Base-by-base conservation (phyloP, 2,797 vertebrate genomes). In the Danio tinwini region DNA sequence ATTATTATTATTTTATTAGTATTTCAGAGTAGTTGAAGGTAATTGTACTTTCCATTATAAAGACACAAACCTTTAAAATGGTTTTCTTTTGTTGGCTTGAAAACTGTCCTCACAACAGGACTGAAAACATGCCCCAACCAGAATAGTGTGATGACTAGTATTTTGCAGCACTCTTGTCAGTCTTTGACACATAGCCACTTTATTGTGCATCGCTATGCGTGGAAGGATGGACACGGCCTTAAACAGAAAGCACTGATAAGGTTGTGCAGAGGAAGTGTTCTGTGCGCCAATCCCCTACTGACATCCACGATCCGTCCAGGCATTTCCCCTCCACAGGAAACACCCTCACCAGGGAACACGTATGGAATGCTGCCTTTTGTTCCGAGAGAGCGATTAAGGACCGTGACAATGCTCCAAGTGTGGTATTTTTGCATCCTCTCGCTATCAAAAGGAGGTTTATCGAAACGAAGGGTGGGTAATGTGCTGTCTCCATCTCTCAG, bases 341-440 rank as follows among this genome's bases (percentile, higher is more conserved):
- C 86, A 84, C 88, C 88, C 88, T 90, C 87, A 74, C 90, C 92
- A 91, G 92, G 93, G 92, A 94, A 93, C 91, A 91, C 86, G 76
- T 81, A 59, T 88, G 89, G 92, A 93, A 94, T 93, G 93, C 86
- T 85, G 90, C 87, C 89, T 87, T 89, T 91, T 92, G 91, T 93
- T 93, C 92, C 40, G 71, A 69, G 69, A 52, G 42, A 50, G 65
- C 29, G 85, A 84, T 81, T 81, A 84, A 56, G 14, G 5, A 29
- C 37, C 5, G 42, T 39, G 47, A 82, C 75, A 55, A 64, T 45
- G 61, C 59, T 65, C 65, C 7, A 11, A 59, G 59, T 61, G 81
- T 12, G 40, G 19, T 40, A 56, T 69, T 71, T 92, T 89, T 87
- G 89, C 73, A 83, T 85, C 86, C 17, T 87, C 89, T 92, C 85